phyloP scores from a whole-genome alignment of 2,797 vertebrate genomes.

The Crocodylus rhombifer region DNA sequence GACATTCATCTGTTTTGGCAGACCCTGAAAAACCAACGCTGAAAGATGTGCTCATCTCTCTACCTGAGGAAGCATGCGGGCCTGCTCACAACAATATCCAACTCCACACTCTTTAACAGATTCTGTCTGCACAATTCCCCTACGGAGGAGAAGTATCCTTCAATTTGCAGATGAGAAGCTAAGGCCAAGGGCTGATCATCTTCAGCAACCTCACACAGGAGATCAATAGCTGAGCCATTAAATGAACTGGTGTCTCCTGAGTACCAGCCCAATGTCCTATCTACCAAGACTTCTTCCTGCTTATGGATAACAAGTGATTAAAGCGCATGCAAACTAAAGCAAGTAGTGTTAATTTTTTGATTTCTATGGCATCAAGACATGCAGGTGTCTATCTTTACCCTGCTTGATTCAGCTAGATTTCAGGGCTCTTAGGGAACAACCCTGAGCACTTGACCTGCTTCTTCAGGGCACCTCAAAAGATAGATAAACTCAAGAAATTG shows the following conservation, averaged over 20 bases:
- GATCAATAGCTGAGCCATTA: not conserved
- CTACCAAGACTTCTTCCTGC: not conserved
- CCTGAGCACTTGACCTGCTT: not conserved
- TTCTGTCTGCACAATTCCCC: rapidly evolving
- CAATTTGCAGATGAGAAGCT: not conserved
- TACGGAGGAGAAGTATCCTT: not conserved
- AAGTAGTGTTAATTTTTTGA: too few relatives aligned
- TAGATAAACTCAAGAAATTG: not conserved
- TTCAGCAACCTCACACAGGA: not conserved
- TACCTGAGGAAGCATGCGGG: not conserved
- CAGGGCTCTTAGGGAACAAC: not conserved
- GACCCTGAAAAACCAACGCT: not conserved
- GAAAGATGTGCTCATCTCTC: not conserved
- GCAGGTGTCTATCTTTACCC: not conserved
- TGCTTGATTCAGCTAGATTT: not conserved
- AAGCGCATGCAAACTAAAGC: too few relatives aligned
- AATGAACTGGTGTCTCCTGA: not conserved
- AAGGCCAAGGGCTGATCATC: not conserved
- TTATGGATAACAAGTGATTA: too few relatives aligned
- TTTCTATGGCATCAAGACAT: not conserved
- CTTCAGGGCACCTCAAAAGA: not conserved
- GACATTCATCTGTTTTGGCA: not conserved
- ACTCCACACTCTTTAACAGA: not conserved
- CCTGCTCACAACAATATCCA: not conserved
- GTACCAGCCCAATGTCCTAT: not conserved